Base-by-base conservation (phyloP, 1,140 invertebrate species). In the Homalodisca vitripennis region DNA sequence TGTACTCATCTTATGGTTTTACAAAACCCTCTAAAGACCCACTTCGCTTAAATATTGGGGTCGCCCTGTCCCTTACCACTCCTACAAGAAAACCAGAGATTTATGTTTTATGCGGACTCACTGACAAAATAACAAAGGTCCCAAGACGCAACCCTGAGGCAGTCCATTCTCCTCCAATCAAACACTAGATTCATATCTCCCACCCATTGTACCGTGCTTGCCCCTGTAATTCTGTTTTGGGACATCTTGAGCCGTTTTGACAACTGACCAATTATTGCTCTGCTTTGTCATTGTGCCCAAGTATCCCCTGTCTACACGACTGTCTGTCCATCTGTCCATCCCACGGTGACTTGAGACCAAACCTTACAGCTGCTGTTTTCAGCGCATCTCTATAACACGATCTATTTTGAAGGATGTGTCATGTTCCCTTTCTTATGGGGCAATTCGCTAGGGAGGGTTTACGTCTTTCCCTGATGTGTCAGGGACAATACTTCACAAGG, bases 261-360 rank as follows among this genome's bases (percentile, higher is more conserved):
- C 48, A 51, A 51, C 48, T 51, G 48, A 51, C 48, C 48, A 51
- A 51, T 51, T 51, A 51, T 51, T 51, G 48, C 48, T 22, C 48
- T 41, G 34, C 34, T 41, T 41, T 41, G 34, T 51, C 48, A 51
- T 51, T 51, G 48, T 51, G 48, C 48, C 48, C 48, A 51, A 51
- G 22, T 51, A 51, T 51, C 48, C 48, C 48, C 48, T 51, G 48
- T 51, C n/a, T n/a, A n/a, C n/a, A n/a, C n/a, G n/a, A n/a, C n/a
- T n/a, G n/a, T n/a, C n/a, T n/a, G n/a, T n/a, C n/a, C n/a, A n/a
- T n/a, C n/a, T n/a, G n/a, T n/a, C n/a, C n/a, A n/a, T n/a, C n/a
- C 48, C 48, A 3, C 14, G 22, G 48, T 22, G 22, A 51, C 48
- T 51, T 20, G 48, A 51, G n/a, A 51, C 48, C 22, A 20, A 14